A percentile compares a stretch with the other conserved stretches of the same genome.
Evolutionary conservation across 1,140 invertebrate species (phyloP).

Genomic region (Nephotettix cincticeps): DNA sequence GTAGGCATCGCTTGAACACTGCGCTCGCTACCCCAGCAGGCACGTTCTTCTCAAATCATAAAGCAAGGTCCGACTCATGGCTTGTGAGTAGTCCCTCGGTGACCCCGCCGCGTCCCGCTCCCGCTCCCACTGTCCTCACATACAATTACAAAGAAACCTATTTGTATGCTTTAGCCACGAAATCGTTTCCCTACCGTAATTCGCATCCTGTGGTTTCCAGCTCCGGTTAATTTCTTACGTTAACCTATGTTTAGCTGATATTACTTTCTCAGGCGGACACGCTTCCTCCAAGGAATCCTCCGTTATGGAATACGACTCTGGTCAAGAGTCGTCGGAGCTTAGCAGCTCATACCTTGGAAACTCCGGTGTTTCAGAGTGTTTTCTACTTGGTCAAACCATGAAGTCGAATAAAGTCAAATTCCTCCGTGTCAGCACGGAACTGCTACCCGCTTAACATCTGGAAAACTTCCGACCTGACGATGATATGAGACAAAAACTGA

Average conservation of each 20-base stretch:
- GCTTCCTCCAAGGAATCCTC: too few relatives aligned
- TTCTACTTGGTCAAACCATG: too few relatives aligned
- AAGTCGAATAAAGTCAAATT: too few relatives aligned
- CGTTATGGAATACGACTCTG: too few relatives aligned
- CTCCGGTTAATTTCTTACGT: neutral
- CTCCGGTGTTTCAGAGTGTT: too few relatives aligned
- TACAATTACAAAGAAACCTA: neutral
- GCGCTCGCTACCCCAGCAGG: neutral
- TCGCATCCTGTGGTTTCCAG: constrained; percentile 2
- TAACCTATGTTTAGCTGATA: constrained; percentile 15
- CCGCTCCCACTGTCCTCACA: neutral
- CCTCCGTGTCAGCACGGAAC: too few relatives aligned
- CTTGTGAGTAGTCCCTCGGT: neutral
- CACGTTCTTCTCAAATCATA: constrained; percentile 28
- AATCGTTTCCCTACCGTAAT: constrained; percentile 14
- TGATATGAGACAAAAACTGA: too few relatives aligned
- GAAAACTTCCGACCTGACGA: too few relatives aligned
- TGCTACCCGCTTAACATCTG: too few relatives aligned
- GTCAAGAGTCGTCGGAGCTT: too few relatives aligned
- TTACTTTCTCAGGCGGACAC: neutral
- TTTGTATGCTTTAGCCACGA: constrained; percentile 20
- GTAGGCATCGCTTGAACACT: constrained; percentile 26
- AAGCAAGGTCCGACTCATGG: constrained; percentile 9
- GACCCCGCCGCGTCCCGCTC: neutral
- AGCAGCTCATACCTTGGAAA: too few relatives aligned